Base-by-base conservation (phyloP, 2,113 vertebrate genomes). In the Pelobates fuscus region DNA sequence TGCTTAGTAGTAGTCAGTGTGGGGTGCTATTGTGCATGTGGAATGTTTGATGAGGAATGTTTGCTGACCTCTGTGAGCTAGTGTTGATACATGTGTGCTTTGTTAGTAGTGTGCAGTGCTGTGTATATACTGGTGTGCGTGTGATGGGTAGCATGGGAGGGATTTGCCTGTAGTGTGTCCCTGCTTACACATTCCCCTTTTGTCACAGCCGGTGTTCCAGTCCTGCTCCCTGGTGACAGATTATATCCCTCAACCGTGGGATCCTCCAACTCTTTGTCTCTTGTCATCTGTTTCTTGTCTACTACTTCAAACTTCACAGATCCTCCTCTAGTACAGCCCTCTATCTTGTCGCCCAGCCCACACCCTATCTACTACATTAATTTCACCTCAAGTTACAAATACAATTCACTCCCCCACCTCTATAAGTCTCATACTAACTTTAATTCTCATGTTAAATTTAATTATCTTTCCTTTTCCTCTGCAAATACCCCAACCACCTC, bases 241-340 rank as follows among this genome's bases (percentile, higher is more conserved):
- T 43, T 69, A 25, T 66, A 20, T 60, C 64, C 73, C 30, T 61
- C 41, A 41, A 37, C 74, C 71, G 67, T 2, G 70, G 72, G 7
- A 17, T 3, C 1, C 7, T 73, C 70, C 73, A 58, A 29, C n/a
- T 67, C 65, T 67, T 80, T 79, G 10, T 74, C 70, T 58, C 18
- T 57, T 77, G 64, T 77, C 73, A 77, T 77, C 65, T 77, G 73
- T 61, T 77, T 67, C 65, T 77, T 77, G 73, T 77, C 41, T 52
- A 46, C 32, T 25, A 30, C 54, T 58, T 32, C 57, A 43, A 76
- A 76, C 63, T 76, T 76, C 37, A 46, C 24, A 76, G 63, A 49
- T 63, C 75, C 60, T 64, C 69, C 69, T 70, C 62, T 60, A 65
- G 62, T 49, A 57, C 68, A 32, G 58, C 68, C 77, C 58, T 44